Evolutionary conservation across 2,888 invertebrate species (phyloP), one percentile per base, ranked within the genome.

Genomic region (Leptura quadrifasciata): DNA sequence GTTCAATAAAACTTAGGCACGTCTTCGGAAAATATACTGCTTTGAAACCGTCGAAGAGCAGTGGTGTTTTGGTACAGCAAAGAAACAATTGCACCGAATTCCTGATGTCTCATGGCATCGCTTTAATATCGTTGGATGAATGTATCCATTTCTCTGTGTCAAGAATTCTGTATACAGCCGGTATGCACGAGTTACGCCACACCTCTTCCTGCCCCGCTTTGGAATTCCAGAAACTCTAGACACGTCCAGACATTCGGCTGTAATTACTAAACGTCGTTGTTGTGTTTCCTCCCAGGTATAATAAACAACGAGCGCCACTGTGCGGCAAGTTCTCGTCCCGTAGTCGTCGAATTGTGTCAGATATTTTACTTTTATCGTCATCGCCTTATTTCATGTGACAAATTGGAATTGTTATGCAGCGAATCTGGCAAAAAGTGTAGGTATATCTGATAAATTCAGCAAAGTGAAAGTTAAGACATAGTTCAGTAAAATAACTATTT

Each of bases 81-180:
- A 83, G 84, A 84, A 85, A 85, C 85, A 86, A 86, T 86, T 85
- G 84, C 74, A 79, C 77, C 80, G 77, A 84, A 86, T 86, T 86
- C 85, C 84, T 82, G 83, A 83, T 85, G 86, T 86, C 86, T 83
- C 84, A 82, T 82, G 82, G 82, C 78, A 84, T 83, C 82, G 84
- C 82, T 85, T 86, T 87, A 87, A 87, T 87, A 87, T 85, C 84
- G 82, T 82, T 80, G 85, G 85, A 87, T 87, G 83, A 85, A 87
- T 87, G 87, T 86, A 85, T 87, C 87, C 86, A 87, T 87, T 87
- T 86, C 87, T 87, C 87, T 82, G 83, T 81, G 86, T 87, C 86
- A 84, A 71, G 81, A 76, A 78, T 76, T 75, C 68, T 81, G 80
- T 83, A 77, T 80, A 77, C 80, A 71, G 79, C 74, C 79, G 85